Base-by-base conservation (phyloP, 2,113 vertebrate species). In the Eidolon helvum region DNA sequence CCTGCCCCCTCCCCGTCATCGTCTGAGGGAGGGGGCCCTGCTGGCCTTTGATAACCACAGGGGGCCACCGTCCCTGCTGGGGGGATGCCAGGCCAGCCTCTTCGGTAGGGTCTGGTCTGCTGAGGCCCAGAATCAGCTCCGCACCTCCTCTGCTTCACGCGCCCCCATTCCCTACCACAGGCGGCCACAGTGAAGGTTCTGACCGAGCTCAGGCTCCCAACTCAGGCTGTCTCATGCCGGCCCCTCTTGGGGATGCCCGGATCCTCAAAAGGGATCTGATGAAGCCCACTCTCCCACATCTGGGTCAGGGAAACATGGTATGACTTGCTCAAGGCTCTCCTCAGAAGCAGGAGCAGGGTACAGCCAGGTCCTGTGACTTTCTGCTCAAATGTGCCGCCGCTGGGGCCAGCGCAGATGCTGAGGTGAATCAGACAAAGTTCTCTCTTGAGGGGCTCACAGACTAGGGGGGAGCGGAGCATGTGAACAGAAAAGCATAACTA, bases 1-100 rank as follows among this genome's bases (percentile, higher is more conserved):
- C 53, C n/a, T 9, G n/a, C 19, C 26, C 50, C 45, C 38, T 74
- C 16, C n/a, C 45, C 24, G 63, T 24, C 90, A 14, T 63, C 74
- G 4, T n/a, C 38, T 5, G 48, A 72, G n/a, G 53, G 89, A 24
- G 28, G 30, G 45, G 57, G 24, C 63, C 48, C 50, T 9, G 63
- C 50, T 35, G 57, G 86, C 83, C 96, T 96, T 94, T 94, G 94
- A 94, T 91, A 38, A 63, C 61, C 1, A 7, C 9, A 33, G 71
- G 57, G 74, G 95, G 43, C 26, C 10, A 15, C 40, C 16, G 4
- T 33, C 59, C 50, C 53, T 9, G 5, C 53, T 14, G 38, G 38
- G 66, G 43, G 63, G 72, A 35, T 2, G 0, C 82, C 19, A 38
- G 61, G 28, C 87, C 66, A 61, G 79, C 50, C 48, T 63, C 68